phyloP scores from a whole-genome alignment of 2,888 invertebrate genomes.

The Elaeidobius kamerunicus region DNA sequence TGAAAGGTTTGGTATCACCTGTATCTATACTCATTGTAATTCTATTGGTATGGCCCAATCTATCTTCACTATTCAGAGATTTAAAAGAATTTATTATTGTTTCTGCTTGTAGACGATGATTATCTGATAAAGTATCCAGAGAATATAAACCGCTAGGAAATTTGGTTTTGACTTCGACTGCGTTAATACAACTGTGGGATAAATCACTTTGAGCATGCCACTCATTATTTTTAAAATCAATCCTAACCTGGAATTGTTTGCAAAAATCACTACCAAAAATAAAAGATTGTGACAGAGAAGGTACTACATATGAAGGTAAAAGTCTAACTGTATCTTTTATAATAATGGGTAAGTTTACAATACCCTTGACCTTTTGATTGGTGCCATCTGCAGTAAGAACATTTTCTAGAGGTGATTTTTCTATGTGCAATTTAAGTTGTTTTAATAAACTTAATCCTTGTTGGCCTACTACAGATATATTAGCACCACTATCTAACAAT shows the following conservation, averaged over 20 bases:
- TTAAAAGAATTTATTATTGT: neutral
- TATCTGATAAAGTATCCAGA: neutral
- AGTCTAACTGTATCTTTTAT: neutral
- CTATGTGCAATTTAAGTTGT: neutral
- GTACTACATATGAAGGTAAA: neutral
- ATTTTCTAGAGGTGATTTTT: neutral
- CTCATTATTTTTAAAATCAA: neutral
- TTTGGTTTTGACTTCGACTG: neutral
- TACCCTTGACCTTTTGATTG: neutral
- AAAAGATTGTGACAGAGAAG: neutral
- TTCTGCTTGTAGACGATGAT: neutral
- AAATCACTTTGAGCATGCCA: neutral
- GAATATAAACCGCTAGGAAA: neutral
- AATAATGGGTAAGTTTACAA: neutral
- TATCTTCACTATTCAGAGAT: neutral
- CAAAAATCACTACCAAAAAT: constrained; percentile 1
- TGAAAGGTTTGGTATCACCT: neutral
- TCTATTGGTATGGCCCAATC: neutral
- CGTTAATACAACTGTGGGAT: neutral
- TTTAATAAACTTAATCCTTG: neutral
- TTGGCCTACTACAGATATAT: neutral
- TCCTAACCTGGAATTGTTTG: neutral
- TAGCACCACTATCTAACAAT: neutral
- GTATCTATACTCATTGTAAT: neutral
- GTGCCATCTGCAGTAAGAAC: neutral